Conservation (phyloP, 35 echinoderm and acorn worm species). For the Ptychodera flava region DNA sequence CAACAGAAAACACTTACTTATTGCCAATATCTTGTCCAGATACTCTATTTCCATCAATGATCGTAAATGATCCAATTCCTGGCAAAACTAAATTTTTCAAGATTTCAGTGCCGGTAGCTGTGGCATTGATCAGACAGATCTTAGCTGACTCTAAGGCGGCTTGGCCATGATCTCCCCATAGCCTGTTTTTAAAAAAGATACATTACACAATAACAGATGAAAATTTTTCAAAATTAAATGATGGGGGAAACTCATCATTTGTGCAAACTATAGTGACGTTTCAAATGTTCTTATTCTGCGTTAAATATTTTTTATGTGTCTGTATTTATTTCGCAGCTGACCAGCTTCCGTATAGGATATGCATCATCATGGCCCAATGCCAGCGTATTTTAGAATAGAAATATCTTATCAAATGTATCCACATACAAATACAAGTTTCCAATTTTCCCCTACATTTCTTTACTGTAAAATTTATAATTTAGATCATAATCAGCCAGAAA, state of each 20-base stretch:
- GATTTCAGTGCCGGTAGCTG: constrained; percentile 87
- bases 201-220: not conserved
- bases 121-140: constrained; percentile 84
- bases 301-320: not conserved
- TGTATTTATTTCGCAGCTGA: not conserved
- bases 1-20: constrained; percentile 93
- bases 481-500: no score
- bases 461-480: no score
- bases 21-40: constrained; percentile 94
- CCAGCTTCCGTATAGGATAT: not conserved
- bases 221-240: not conserved
- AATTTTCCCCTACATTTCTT: no score
- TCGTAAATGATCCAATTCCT: constrained; percentile 87
- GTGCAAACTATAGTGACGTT: not conserved
- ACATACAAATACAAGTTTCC: no score
- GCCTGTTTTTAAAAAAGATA: constrained; percentile 15
- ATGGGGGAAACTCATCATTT: not conserved
- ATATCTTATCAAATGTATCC: no score
- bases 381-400: no score
- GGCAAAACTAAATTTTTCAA: constrained; percentile 87
- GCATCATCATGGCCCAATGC: not conserved
- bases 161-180: constrained; percentile 98
- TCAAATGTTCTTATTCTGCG: not conserved
- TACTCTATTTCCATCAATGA: constrained; percentile 84
- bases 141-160: constrained; percentile 66